phyloP scores from a whole-genome alignment of 2,888 invertebrate species.

The Exephanes ischioxanthus region DNA sequence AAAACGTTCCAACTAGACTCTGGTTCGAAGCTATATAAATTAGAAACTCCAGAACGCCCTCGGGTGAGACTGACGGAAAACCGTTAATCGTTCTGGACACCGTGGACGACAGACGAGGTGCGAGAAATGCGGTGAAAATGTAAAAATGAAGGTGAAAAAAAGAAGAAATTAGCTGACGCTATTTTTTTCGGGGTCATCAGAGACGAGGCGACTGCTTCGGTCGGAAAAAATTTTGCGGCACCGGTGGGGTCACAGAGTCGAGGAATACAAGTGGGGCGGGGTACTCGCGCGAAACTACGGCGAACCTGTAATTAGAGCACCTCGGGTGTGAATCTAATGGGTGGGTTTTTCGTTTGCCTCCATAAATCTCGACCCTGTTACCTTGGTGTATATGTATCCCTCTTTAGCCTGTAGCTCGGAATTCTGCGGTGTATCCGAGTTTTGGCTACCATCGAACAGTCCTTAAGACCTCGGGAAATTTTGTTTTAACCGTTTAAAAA shows the following conservation, averaged over 20 bases:
- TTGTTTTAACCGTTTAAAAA: neutral
- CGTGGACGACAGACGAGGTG: constrained; percentile 44
- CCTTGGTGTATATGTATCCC: constrained; percentile 14
- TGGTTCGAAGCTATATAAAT: constrained; percentile 8
- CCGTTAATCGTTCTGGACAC: constrained; percentile 40
- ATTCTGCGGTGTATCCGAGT: neutral
- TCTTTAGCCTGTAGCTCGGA: neutral
- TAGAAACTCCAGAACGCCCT: constrained; percentile 19
- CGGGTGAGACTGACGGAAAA: constrained; percentile 21
- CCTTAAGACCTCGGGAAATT: neutral
- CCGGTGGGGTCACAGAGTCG: constrained; percentile 49
- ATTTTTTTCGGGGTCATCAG: constrained; percentile 34
- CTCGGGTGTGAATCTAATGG: constrained; percentile 82
- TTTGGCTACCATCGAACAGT: neutral
- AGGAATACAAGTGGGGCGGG: constrained; percentile 39
- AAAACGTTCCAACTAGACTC: neutral
- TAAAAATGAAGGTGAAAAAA: constrained; percentile 19
- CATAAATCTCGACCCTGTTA: constrained; percentile 68
- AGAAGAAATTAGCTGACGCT: constrained; percentile 58
- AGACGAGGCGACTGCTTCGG: constrained; percentile 26
- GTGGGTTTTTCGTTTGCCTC: constrained; percentile 64
- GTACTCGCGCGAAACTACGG: constrained; percentile 48
- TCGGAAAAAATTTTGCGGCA: constrained; percentile 67
- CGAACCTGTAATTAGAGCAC: constrained; percentile 82
- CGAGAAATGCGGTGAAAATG: constrained; percentile 52